Evolutionary conservation across 2,797 vertebrate genomes (phyloP), one percentile per base, ranked within the genome.

Genomic region (Pteronotus mesoamericanus): DNA sequence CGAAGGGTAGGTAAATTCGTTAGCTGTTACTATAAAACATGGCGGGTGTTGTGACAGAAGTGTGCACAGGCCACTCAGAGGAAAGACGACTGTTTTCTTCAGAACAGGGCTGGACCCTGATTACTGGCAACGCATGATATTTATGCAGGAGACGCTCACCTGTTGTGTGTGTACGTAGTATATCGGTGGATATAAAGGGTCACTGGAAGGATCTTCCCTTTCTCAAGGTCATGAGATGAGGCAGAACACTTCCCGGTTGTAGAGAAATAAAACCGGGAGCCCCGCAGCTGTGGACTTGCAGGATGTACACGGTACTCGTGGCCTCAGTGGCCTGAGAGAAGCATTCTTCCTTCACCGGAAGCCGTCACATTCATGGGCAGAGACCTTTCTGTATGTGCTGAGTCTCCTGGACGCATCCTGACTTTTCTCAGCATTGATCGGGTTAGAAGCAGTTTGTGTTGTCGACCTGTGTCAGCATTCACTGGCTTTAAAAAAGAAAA

Each of bases 401-500:
- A 86, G 57, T 32, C 32, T 44, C 93, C 91, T 94, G 68, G 55
- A 64, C 2, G 4, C 26, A n/a, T 37, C 0, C 0, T 61, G 46
- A 83, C 9, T 90, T 66, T 89, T 72, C 34, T 91, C 34, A 46
- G 68, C 18, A 32, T 88, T 75, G 91, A 94, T 96, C 37, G 64
- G 2, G 85, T 97, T 80, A 93, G 82, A 80, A 55, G 85, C 91
- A 95, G 48, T 88, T 97, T 96, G 42, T 68, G 53, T 74, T 69
- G 24, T 78, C 46, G 66, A 61, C 72, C 75, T 37, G 34, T 97
- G 12, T 14, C 34, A 83, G 9, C 7, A 10, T 29, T 64, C 82
- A 69, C 4, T 84, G 83, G 26, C 46, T 96, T 96, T 86, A 84
- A 39, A 48, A 74, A 79, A 69, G 51, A 66, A 84, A 39, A 48